Percentiles rank a stretch among this genome's conserved stretches.
Conservation (phyloP, 2,113 vertebrate species). For the Sceloporus tristichus region DNA sequence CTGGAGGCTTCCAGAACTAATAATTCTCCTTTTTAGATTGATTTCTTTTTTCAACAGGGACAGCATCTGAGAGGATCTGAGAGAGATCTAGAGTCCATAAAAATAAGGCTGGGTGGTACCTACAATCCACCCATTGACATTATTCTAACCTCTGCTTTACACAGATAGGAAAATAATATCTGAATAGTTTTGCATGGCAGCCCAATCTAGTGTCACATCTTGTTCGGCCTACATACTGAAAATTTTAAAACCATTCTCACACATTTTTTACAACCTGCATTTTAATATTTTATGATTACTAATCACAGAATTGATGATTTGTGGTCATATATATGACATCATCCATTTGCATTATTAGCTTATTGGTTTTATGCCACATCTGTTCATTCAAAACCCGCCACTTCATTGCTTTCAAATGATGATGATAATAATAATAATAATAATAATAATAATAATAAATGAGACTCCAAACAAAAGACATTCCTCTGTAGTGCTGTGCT, state of each 20-base stretch:
- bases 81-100: no score
- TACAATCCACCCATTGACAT: no score
- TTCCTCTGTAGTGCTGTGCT: slow-evolving; percentile 21
- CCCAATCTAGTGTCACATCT: not conserved
- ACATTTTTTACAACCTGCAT: not conserved
- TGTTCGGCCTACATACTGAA: not conserved
- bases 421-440: slow-evolving; percentile 36
- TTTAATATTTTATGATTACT: slow-evolving; percentile 23
- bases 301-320: not conserved
- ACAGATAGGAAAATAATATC: no score
- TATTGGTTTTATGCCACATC: slow-evolving; percentile 47
- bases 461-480: slow-evolving; percentile 24
- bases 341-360: slow-evolving; percentile 38
- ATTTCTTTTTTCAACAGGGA: no score
- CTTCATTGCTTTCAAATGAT: slow-evolving; percentile 46
- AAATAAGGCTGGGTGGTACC: no score
- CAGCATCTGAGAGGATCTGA: no score
- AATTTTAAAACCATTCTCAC: not conserved
- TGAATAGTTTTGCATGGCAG: not conserved
- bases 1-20: no score
- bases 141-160: no score
- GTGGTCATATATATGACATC: slow-evolving; percentile 41
- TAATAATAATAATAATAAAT: slow-evolving; percentile 43
- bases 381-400: slow-evolving; percentile 50
- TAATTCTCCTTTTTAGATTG: no score